Evolutionary conservation across 2,888 invertebrate genomes (phyloP).

Genomic region (Tipula unca): DNA sequence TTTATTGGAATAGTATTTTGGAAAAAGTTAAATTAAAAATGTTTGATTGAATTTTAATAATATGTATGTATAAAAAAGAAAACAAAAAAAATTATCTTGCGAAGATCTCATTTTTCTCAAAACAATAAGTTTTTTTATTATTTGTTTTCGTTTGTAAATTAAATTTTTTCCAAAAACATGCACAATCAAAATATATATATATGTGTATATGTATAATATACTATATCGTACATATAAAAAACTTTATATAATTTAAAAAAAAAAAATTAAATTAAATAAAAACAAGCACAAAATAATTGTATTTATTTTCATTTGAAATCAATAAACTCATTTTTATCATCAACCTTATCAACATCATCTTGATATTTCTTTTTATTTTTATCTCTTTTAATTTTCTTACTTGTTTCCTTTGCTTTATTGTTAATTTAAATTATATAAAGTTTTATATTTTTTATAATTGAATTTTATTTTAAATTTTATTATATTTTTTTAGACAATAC

Average conservation of each 20-base stretch:
- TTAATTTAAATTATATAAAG: not conserved
- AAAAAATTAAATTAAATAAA: not conserved
- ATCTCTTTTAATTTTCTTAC: not conserved
- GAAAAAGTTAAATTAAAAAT: not conserved
- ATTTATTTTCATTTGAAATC: slow-evolving; percentile 8
- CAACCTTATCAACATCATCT: not conserved
- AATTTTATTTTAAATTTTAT: not conserved
- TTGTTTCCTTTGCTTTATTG: not conserved
- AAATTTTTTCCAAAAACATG: not conserved
- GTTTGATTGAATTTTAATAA: not conserved
- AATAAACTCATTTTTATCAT: not conserved
- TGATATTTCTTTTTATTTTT: not conserved
- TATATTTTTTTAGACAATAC: not conserved
- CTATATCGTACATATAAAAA: not conserved
- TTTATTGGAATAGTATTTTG: not conserved
- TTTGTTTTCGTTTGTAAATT: not conserved
- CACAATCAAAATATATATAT: not conserved
- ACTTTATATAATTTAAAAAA: not conserved
- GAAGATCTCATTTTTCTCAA: not conserved
- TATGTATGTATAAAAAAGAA: not conserved
- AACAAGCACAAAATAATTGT: not conserved
- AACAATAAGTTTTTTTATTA: not conserved
- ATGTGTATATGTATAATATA: not conserved
- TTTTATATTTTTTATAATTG: not conserved
- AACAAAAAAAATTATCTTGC: not conserved